Evolutionary conservation across 2,113 vertebrate genomes (phyloP).

Genomic region (Actinemys pallida): DNA sequence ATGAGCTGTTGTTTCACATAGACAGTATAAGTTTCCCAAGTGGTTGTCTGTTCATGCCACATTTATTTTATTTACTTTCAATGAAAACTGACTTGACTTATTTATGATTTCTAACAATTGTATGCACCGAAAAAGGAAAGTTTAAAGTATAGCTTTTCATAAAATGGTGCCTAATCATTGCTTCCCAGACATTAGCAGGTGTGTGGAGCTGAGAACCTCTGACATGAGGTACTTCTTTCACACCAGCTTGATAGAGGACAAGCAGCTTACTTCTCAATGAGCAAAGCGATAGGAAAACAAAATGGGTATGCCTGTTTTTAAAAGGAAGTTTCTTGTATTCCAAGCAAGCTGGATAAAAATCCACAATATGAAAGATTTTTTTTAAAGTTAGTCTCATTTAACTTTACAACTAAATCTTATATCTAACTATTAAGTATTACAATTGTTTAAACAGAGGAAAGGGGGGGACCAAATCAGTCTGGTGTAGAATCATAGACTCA

Average conservation of each 20-base stretch:
- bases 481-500: background rate
- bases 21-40: background rate
- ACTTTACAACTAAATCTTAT: background rate
- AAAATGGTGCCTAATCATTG: fast-evolving
- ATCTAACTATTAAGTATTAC: background rate
- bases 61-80: background rate
- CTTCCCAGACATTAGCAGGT: background rate
- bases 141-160: background rate
- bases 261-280: background rate
- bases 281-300: background rate
- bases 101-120: background rate
- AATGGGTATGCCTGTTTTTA: background rate
- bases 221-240: background rate
- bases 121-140: background rate
- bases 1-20: background rate
- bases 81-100: background rate
- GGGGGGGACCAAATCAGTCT: background rate
- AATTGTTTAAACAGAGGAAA: background rate
- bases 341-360: no score
- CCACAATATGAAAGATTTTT: background rate
- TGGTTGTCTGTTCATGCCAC: background rate
- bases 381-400: background rate
- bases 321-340: background rate
- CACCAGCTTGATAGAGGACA: background rate
- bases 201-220: background rate